Conservation (phyloP, 2,113 vertebrate species). For the Pipra filicauda region DNA sequence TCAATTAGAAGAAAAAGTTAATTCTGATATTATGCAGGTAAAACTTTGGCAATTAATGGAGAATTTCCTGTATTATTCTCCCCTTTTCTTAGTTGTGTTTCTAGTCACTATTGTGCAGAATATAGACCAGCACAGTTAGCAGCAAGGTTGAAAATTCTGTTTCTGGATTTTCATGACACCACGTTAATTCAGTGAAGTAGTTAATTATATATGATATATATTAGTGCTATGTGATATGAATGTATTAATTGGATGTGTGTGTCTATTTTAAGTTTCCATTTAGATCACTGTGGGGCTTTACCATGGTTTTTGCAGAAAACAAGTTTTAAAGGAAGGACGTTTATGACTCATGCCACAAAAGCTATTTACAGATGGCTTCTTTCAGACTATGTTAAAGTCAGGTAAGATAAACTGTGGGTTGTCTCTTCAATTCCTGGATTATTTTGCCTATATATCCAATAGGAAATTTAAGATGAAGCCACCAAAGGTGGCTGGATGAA, state of each 20-base stretch:
- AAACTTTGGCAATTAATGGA: background rate
- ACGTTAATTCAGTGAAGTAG: background rate
- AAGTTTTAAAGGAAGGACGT: constrained; percentile 97
- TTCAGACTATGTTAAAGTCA: constrained; percentile 98
- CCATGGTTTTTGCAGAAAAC: constrained; percentile 99
- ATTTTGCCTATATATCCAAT: background rate
- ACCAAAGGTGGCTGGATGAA: background rate
- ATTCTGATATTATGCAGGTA: background rate
- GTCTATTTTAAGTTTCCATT: constrained; percentile 84
- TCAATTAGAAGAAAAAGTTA: background rate
- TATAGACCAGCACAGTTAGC: background rate
- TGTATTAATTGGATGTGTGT: background rate
- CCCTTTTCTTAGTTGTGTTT: background rate
- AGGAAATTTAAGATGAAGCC: background rate
- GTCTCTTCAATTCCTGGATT: background rate
- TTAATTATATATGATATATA: background rate
- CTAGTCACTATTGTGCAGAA: background rate
- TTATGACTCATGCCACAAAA: constrained; percentile 99
- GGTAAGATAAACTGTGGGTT: constrained; percentile 71
- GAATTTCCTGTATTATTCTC: background rate
- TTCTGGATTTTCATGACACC: background rate
- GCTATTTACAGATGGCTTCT: constrained; percentile 98
- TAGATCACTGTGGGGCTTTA: constrained; percentile 97
- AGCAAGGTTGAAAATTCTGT: background rate
- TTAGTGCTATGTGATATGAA: background rate